Conservation (phyloP, 2,797 vertebrate genomes). For the Nyctibius grandis region DNA sequence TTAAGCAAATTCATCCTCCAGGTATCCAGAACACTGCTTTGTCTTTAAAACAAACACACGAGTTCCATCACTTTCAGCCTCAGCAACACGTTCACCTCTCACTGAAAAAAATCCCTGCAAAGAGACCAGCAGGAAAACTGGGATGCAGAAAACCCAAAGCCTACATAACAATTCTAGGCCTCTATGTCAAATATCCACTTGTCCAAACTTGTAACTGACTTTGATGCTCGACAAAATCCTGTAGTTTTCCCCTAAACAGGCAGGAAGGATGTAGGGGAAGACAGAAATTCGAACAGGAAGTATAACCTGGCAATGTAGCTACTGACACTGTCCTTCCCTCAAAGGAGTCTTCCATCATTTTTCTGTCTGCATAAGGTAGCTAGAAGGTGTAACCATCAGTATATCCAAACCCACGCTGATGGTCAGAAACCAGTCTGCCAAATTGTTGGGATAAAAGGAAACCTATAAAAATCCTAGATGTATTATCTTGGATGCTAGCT, state of each 20-base stretch:
- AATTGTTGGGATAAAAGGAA: rapidly evolving
- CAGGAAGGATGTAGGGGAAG: background rate
- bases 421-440: background rate
- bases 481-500: background rate
- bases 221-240: background rate
- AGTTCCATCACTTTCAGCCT: background rate
- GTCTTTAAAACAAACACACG: background rate
- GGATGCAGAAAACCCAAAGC: background rate
- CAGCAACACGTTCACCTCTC: background rate
- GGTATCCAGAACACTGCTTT: background rate
- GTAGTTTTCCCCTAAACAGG: background rate
- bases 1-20: background rate
- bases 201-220: background rate
- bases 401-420: background rate
- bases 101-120: background rate
- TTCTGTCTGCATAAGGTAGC: background rate
- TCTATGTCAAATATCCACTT: background rate
- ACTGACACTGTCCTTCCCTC: background rate
- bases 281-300: background rate
- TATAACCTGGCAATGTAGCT: background rate
- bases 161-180: background rate
- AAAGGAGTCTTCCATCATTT: background rate
- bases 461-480: background rate
- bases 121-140: background rate
- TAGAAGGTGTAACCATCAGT: background rate